Evolutionary conservation across 2,113 vertebrate genomes (phyloP), one percentile per base, ranked within the genome.

Genomic region (Cyphomyrus discorhynchus): DNA sequence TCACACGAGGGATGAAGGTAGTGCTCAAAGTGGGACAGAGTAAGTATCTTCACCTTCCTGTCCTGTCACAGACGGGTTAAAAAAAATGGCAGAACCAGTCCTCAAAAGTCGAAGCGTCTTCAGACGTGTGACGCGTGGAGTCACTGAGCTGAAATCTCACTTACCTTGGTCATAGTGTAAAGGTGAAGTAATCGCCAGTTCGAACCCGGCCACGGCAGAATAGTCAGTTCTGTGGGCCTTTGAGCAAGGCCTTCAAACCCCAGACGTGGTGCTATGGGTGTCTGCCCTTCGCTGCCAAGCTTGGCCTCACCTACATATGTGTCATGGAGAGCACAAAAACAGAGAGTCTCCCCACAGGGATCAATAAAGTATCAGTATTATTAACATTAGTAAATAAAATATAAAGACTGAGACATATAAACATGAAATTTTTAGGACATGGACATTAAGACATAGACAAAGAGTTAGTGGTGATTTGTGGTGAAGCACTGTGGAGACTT

Each of bases 11-110:
- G 66, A 97, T 97, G 96, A 96, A 96, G 92, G 96, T 97, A 88
- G 93, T 96, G 50, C 93, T 97, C 58, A 95, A 96, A 92, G 96
- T 97, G 52, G 96, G 96, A 89, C 96, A 96, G 90, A 95, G 96
- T 97, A 90, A 95, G 96, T 95, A 89, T 42, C 87, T 66, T 62
- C 66, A 50, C 84, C 90, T 35, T 24, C 47, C 21, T 58, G 46
- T 70, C 85, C 35, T 6, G 35, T 80, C 35, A 80, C 74, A 19
- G 15, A 80, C 31, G 15, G 6, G 74, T 70, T 1, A 70, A 56
- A 21, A 53, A 49, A 66, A 66, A 27, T 11, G 62, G n/a, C 8
- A n/a, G 17, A 66, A 74, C 31, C 27, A 0, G 35, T 6, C 31
- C 15, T 39, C 70, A 35, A 5, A 70, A 5, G n/a, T 31, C 10